These are phyloP conservation scores for Stichopus horrens DNA, from an alignment of 53 echinoderm and acorn worm species.

Conservation along the genomic window DNA sequence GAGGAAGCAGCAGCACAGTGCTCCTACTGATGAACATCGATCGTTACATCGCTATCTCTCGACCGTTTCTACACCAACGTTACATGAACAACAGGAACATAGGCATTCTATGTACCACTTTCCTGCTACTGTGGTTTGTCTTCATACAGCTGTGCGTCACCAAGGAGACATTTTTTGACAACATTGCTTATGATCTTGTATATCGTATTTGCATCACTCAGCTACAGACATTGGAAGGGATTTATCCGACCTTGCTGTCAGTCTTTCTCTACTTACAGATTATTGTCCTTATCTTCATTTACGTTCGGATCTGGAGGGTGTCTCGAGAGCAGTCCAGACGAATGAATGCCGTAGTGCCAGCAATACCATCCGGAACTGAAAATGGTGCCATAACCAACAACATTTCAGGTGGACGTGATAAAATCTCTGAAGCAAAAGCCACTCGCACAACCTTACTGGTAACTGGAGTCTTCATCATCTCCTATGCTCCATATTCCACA, in stretches of 20 bases:
- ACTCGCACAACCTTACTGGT: conserved; percentile 13
- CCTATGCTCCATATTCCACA: conserved; percentile 32
- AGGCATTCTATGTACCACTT: not conserved
- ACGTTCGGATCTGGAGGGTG: conserved; percentile 11
- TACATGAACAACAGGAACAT: conserved; percentile 23
- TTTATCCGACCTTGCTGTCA: conserved; percentile 27
- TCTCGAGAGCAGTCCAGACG: conserved; percentile 15
- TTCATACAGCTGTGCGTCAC: conserved; percentile 34
- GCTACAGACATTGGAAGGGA: conserved; percentile 5
- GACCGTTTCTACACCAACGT: conserved; percentile 30
- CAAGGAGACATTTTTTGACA: conserved; percentile 20
- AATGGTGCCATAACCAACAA: not conserved
- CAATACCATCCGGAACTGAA: not conserved
- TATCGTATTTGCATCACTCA: conserved; percentile 36
- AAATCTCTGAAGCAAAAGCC: not conserved
- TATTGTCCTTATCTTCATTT: conserved; percentile 15
- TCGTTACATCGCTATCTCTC: conserved; percentile 21
- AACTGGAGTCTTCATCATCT: conserved; percentile 27
- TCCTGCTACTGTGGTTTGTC: conserved; percentile 7
- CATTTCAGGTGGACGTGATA: not conserved
- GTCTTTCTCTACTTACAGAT: conserved; percentile 26
- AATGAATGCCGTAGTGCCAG: not conserved
- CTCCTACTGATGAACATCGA: conserved; percentile 33
- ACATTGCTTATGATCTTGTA: not conserved
- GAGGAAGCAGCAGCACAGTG: conserved; percentile 17